phyloP scores from a whole-genome alignment of 2,113 vertebrate genomes.

The Ictidomys tridecemlineatus region DNA sequence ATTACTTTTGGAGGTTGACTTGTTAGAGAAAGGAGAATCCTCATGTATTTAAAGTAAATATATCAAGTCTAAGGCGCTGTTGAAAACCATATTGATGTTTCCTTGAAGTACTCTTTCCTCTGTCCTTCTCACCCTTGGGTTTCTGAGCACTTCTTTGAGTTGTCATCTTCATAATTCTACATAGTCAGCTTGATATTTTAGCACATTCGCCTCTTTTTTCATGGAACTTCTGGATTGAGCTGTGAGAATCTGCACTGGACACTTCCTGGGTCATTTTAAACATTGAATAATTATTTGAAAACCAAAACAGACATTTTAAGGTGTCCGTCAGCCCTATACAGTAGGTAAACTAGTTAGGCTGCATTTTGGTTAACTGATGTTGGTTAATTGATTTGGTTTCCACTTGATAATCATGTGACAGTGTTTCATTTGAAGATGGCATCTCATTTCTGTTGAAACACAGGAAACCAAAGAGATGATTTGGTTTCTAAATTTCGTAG shows the following conservation, averaged over 20 bases:
- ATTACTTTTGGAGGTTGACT: background rate
- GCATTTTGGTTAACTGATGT: background rate
- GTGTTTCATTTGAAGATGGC: background rate
- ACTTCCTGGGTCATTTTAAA: background rate
- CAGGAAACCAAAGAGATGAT: background rate
- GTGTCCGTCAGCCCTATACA: background rate
- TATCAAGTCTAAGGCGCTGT: background rate
- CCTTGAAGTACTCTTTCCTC: background rate
- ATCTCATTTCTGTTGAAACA: background rate
- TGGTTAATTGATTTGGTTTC: background rate
- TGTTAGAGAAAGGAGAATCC: background rate
- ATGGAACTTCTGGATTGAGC: background rate
- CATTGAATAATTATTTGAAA: conserved; percentile 20
- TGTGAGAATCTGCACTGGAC: background rate
- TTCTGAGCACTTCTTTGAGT: background rate
- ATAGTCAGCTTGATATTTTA: background rate
- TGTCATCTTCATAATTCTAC: background rate
- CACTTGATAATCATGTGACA: background rate
- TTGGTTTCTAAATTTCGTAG: background rate
- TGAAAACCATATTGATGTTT: background rate
- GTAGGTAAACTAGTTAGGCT: background rate
- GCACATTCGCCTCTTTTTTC: background rate
- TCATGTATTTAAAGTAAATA: background rate
- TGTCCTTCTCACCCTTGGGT: background rate
- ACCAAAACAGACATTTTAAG: background rate